Base-by-base conservation (phyloP, 64 coral and sea anemone species). In the Actinia equina region DNA sequence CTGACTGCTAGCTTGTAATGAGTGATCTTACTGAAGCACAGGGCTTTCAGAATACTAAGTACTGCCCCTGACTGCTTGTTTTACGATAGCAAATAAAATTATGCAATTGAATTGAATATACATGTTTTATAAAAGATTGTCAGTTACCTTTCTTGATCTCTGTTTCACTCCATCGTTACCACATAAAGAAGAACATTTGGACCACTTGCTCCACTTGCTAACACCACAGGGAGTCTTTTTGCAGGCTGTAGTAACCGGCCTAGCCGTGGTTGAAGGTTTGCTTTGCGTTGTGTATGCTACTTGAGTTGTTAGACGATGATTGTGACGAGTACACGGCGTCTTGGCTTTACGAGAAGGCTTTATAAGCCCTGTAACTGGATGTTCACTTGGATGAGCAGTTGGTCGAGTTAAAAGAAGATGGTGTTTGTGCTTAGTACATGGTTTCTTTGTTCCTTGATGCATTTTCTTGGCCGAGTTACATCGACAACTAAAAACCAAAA, bases 61-160 rank as follows among this genome's bases (percentile, higher is more conserved):
- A 49, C 46, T 49, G 7, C 46, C 46, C 30, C 30, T 37, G 30
- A 37, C 30, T 37, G 30, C 30, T 37, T 49, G 46, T 8, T 49
- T 49, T 49, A 8, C 30, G 30, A 37, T 37, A 49, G 46, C 46
- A 49, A 37, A 8, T 8, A 49, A 49, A 49, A 49, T 49, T 4
- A 49, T 49, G 7, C 7, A 6, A 49, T 49, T 49, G 46, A 49
- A 49, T 37, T 37, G 30, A 49, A 49, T 49, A 8, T 8, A 49
- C 7, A 49, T 49, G 46, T 49, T 49, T 43, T 18, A 79, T 10
- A 43, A 37, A 15, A 43, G 71, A 26, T 27, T n/a, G 18, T 26
- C 18, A 26, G n/a, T 44, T 49, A 81, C 78, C 78, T 81, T 81
- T 81, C 78, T 81, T 22, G 43, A 81, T 81, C 78, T 81, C 17